Evolutionary conservation across 2,797 vertebrate genomes (phyloP), one percentile per base, ranked within the genome.

Genomic region (Clarias pachynema): DNA sequence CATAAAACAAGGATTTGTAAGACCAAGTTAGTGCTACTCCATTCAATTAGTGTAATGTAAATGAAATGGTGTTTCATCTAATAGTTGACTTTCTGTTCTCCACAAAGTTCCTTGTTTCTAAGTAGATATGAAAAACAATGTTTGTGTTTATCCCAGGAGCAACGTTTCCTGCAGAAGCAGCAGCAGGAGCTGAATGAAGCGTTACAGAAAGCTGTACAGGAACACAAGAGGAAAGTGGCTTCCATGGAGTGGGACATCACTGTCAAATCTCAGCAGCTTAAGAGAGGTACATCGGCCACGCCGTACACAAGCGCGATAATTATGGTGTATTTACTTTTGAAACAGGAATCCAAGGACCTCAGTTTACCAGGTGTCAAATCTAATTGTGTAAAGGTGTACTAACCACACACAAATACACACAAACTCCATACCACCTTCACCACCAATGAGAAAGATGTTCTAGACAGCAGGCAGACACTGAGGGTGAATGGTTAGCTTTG

Each of bases 161-260:
- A 93, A 88, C 87, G 78, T 8, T 93, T 94, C 80, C 77, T 94
- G 40, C 93, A 93, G 89, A 91, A 90, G 83, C 94, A 94, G 87
- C 94, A 95, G 87, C 93, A 95, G 91, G 92, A 93, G 69, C 90
- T 95, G 77, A 94, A 95, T 1, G 69, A 92, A 53, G 86, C 91
- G 7, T 84, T 95, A 73, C 94, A 95, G 90, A 94, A 88, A 59
- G 87, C 92, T 0, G 89, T 95, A n/a, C 93, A 93, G 90, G 94
- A 95, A 79, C 93, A 95, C 89, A 95, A 95, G 85, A 93, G 92
- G 88, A 95, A 92, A 86, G 88, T 92, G 79, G 88, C 81, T 0
- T 92, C 92, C 9, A 91, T 92, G 8, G 91, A 95, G 69, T 93
- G 92, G 92, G 93, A 95, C 84, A 88, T 89, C 56, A 89, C 91